Conservation (phyloP, 2,113 vertebrate species). For the Dryoscopus gambensis region DNA sequence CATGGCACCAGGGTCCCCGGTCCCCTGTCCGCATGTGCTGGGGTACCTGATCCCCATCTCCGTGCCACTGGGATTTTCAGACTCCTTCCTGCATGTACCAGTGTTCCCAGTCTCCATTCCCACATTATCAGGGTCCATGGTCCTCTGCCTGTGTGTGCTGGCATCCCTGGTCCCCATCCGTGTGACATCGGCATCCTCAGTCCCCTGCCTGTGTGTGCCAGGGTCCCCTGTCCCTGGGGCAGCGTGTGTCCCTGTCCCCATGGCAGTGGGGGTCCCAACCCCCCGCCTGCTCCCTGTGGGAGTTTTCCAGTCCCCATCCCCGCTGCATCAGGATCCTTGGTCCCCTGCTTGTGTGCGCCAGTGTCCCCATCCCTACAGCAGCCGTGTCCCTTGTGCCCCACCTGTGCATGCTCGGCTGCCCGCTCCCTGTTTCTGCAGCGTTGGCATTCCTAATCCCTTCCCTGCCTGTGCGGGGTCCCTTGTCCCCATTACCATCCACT, state of each 20-base stretch:
- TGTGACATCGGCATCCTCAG: fast-evolving
- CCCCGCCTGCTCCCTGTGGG: neutral
- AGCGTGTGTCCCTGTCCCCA: neutral
- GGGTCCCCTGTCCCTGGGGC: neutral
- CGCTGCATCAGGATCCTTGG: neutral
- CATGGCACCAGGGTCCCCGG: fast-evolving
- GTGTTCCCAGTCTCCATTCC: neutral
- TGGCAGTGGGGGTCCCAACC: fast-evolving
- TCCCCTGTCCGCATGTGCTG: neutral
- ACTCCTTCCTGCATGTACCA: neutral
- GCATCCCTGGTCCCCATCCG: neutral
- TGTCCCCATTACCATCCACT: neutral
- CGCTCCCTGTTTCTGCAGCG: neutral
- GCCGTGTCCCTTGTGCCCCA: neutral
- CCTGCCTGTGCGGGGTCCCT: neutral
- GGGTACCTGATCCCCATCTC: neutral
- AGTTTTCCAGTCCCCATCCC: neutral
- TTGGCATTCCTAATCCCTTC: fast-evolving
- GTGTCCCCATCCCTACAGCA: neutral
- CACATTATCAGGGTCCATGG: fast-evolving
- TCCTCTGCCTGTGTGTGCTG: no score
- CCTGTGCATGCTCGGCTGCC: neutral
- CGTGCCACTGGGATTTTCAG: fast-evolving
- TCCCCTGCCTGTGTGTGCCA: neutral
- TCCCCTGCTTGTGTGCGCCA: fast-evolving